A percentile compares a stretch with the other conserved stretches of the same genome.
phyloP scores from a whole-genome alignment of 2,888 invertebrate genomes.

The Nebria brevicollis region DNA sequence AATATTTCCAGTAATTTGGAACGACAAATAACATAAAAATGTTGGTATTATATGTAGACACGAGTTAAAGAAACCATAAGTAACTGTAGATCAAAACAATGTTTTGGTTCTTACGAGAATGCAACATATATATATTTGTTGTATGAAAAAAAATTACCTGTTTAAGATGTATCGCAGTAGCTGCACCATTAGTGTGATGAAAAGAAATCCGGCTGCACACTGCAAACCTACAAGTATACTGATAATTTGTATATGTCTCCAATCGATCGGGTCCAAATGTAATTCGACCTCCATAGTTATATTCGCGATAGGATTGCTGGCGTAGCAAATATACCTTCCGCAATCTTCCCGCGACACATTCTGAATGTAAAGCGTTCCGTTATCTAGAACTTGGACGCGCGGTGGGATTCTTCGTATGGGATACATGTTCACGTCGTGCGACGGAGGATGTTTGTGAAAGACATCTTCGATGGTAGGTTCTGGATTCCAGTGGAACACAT shows the following conservation, averaged over 20 bases:
- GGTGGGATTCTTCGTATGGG: slow-evolving; percentile 63
- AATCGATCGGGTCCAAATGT: slow-evolving; percentile 86
- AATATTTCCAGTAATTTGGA: no score
- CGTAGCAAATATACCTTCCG: slow-evolving; percentile 84
- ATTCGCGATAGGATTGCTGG: slow-evolving; percentile 85
- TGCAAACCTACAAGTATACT: slow-evolving; percentile 85
- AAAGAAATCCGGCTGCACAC: slow-evolving; percentile 82
- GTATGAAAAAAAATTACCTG: slow-evolving; percentile 65
- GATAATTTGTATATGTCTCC: slow-evolving; percentile 83
- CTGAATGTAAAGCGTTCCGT: slow-evolving; percentile 81
- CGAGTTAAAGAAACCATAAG: neutral
- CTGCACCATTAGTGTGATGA: slow-evolving; percentile 82
- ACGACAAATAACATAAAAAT: no score
- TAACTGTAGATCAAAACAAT: neutral
- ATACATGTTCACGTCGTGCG: slow-evolving; percentile 68
- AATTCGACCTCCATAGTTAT: slow-evolving; percentile 78
- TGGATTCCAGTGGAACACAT: slow-evolving; percentile 82
- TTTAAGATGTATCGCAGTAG: slow-evolving; percentile 75
- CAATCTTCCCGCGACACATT: slow-evolving; percentile 81
- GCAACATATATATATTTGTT: neutral
- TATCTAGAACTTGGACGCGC: slow-evolving; percentile 74
- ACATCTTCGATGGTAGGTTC: slow-evolving; percentile 73
- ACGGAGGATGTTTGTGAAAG: slow-evolving; percentile 73
- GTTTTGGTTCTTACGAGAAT: slow-evolving; percentile 3
- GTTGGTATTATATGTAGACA: no score